Evolutionary conservation across 1,140 invertebrate species (phyloP).

Genomic region (Mercenaria mercenaria): DNA sequence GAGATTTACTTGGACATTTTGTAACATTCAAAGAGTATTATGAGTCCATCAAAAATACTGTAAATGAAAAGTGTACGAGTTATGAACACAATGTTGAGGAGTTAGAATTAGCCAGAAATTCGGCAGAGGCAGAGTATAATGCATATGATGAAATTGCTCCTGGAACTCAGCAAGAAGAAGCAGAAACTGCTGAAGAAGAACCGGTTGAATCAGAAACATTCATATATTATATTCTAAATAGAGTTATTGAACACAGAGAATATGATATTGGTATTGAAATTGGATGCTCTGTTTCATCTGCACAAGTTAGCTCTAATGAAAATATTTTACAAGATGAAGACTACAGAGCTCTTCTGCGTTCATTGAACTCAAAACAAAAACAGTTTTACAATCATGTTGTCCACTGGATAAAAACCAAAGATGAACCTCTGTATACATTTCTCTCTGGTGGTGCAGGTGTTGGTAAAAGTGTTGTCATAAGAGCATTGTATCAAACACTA

Average conservation of each 20-base stretch:
- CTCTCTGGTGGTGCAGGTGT: too few species aligned
- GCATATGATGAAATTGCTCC: too few species aligned
- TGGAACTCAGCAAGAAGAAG: slow-evolving; percentile 42
- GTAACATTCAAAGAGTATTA: not conserved
- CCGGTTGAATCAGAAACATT: too few species aligned
- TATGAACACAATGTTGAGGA: slow-evolving; percentile 8
- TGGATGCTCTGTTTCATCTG: too few species aligned
- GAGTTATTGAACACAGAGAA: too few species aligned
- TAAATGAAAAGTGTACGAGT: not conserved
- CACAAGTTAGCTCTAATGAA: too few species aligned
- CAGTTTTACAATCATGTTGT: too few species aligned
- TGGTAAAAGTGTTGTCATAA: too few species aligned
- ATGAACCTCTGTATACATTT: too few species aligned
- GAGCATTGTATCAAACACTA: too few species aligned
- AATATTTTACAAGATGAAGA: slow-evolving; percentile 52
- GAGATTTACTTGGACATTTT: too few species aligned
- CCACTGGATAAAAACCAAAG: not conserved
- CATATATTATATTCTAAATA: slow-evolving; percentile 3
- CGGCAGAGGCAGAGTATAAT: slow-evolving; percentile 14
- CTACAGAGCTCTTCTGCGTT: not conserved
- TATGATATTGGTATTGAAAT: too few species aligned
- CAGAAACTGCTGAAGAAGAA: slow-evolving; percentile 2
- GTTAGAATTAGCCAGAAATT: not conserved
- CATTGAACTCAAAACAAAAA: not conserved
- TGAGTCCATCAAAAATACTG: not conserved